Conservation (phyloP, 2,888 invertebrate genomes). For the Scaptodrosophila latifasciaeformis region DNA sequence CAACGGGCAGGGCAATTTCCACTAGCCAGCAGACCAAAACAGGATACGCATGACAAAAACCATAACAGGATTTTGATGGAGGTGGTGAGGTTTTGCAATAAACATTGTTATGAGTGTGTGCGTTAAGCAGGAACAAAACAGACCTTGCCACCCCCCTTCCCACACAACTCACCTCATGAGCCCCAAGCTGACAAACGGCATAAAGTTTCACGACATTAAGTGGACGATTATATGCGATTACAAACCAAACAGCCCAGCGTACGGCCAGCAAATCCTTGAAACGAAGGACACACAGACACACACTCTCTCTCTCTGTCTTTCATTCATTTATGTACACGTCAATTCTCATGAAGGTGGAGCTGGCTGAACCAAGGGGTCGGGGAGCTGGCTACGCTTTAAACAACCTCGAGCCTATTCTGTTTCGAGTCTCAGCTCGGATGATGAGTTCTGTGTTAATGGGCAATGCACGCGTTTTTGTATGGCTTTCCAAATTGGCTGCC, state of each 20-base stretch:
- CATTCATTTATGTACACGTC: too few relatives aligned
- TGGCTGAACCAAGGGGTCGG: too few relatives aligned
- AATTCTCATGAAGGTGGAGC: conserved; percentile 48
- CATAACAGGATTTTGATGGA: too few relatives aligned
- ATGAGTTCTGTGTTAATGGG: conserved; percentile 59
- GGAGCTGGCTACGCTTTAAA: too few relatives aligned
- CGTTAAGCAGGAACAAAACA: too few relatives aligned
- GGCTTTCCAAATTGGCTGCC: conserved; percentile 61
- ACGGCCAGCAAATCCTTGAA: conserved; percentile 47
- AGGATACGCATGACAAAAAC: conserved; percentile 44
- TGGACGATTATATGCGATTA: conserved; percentile 70
- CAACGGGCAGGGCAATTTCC: too few relatives aligned
- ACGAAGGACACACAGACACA: conserved; percentile 38
- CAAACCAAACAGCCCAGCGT: conserved; percentile 35
- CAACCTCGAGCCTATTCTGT: too few relatives aligned
- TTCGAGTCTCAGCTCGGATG: conserved; percentile 5
- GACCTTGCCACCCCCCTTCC: too few relatives aligned
- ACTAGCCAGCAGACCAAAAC: too few relatives aligned
- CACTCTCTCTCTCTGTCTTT: conserved; percentile 17
- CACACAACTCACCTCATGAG: too few relatives aligned
- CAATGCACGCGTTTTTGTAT: conserved; percentile 51
- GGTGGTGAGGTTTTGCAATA: too few relatives aligned
- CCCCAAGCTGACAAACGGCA: conserved; percentile 40
- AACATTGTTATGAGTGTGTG: conserved; percentile 65
- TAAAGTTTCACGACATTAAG: conserved; percentile 63